These are phyloP conservation scores for Salminus brasiliensis DNA, from an alignment of 2,113 vertebrate genomes.

Conservation along the genomic window DNA sequence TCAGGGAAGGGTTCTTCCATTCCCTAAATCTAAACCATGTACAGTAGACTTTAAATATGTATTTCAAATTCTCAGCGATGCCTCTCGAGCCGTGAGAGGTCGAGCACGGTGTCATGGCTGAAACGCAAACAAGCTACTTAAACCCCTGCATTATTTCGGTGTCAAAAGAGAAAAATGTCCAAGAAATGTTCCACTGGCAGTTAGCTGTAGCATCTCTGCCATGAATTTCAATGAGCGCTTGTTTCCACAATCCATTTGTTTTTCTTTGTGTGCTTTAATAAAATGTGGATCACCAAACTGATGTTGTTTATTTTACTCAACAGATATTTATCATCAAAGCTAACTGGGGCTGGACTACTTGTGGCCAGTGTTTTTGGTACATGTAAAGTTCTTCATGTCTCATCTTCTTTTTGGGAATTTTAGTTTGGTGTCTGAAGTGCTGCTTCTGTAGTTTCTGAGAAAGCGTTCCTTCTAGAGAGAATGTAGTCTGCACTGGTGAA, in stretches of 20 bases:
- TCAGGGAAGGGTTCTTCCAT: conserved; percentile 45
- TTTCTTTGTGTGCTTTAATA: conserved; percentile 68
- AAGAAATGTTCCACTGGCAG: conserved; percentile 32
- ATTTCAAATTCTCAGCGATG: conserved; percentile 50
- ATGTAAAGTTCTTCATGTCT: too few relatives aligned
- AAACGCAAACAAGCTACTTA: conserved; percentile 38
- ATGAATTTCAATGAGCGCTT: conserved; percentile 34
- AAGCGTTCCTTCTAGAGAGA: too few relatives aligned
- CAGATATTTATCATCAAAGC: not conserved
- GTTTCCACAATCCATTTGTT: conserved; percentile 53
- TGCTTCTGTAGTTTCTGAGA: too few relatives aligned
- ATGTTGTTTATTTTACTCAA: not conserved
- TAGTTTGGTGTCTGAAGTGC: too few relatives aligned
- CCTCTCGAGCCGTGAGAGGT: conserved; percentile 35
- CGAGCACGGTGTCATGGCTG: conserved; percentile 27
- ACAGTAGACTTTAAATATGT: conserved; percentile 48
- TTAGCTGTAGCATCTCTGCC: conserved; percentile 30
- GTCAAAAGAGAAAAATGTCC: conserved; percentile 32
- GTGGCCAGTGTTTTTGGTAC: too few relatives aligned
- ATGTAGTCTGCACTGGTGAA: too few relatives aligned
- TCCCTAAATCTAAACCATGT: conserved; percentile 59
- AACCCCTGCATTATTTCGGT: conserved; percentile 38
- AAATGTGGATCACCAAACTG: conserved; percentile 55
- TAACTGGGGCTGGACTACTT: too few relatives aligned
- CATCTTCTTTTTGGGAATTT: too few relatives aligned